phyloP scores from a whole-genome alignment of 1,140 invertebrate genomes.

The Choristoneura fumiferana region DNA sequence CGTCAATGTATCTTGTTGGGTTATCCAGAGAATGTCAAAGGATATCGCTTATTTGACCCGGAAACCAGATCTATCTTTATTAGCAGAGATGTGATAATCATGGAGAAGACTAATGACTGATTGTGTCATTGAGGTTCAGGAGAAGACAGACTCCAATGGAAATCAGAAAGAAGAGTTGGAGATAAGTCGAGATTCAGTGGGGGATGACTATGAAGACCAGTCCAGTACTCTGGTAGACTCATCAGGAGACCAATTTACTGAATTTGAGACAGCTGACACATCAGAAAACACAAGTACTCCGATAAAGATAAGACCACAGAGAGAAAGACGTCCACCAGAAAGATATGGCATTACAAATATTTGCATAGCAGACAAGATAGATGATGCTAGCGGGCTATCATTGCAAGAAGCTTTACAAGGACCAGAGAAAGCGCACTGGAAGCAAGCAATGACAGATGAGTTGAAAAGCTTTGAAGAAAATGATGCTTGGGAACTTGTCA shows the following conservation, averaged over 20 bases:
- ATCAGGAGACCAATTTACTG: too few relatives aligned
- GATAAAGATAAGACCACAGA: background rate
- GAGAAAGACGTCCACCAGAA: slow-evolving; percentile 20
- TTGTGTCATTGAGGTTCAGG: too few relatives aligned
- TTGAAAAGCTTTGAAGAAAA: slow-evolving; percentile 35
- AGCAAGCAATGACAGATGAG: slow-evolving; percentile 27
- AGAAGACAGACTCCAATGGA: too few relatives aligned
- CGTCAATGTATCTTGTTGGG: slow-evolving; percentile 50
- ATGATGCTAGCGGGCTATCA: slow-evolving; percentile 2
- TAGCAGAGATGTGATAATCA: slow-evolving; percentile 36
- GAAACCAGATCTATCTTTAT: slow-evolving; percentile 26
- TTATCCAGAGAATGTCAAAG: slow-evolving; percentile 43
- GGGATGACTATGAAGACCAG: too few relatives aligned
- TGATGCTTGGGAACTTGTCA: slow-evolving; percentile 28
- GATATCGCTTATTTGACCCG: slow-evolving; percentile 42
- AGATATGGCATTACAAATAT: slow-evolving; percentile 6
- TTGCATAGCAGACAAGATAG: slow-evolving; percentile 5
- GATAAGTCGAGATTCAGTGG: too few relatives aligned
- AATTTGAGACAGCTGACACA: too few relatives aligned
- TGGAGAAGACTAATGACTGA: too few relatives aligned
- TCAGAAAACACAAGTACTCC: background rate
- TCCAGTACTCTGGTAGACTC: too few relatives aligned
- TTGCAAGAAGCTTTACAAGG: slow-evolving; percentile 24
- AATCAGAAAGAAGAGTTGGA: too few relatives aligned
- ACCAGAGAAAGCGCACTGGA: slow-evolving; percentile 30